Evolutionary conservation across 2,113 vertebrate species (phyloP).

Genomic region (Stictonetta naevosa): DNA sequence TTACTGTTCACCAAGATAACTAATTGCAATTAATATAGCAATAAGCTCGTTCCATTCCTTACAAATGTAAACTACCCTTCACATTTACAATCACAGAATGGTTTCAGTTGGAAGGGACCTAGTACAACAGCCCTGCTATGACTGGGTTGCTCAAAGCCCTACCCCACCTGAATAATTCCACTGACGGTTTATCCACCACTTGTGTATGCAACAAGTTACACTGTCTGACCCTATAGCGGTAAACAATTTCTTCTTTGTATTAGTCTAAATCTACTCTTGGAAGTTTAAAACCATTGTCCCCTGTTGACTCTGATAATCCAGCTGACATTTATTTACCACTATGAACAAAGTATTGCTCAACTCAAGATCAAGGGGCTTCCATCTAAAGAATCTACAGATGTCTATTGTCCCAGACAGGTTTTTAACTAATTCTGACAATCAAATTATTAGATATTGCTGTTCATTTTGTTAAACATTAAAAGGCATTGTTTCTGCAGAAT

Average conservation of each 20-base stretch:
- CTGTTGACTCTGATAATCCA: not conserved
- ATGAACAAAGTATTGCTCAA: not conserved
- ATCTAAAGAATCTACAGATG: constrained; percentile 32
- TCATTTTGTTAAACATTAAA: constrained; percentile 34
- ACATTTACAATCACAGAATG: not conserved
- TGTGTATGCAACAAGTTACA: not conserved
- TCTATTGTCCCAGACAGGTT: not conserved
- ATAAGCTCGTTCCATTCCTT: not conserved
- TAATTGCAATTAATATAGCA: not conserved
- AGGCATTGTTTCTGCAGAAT: constrained; percentile 42
- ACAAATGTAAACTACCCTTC: not conserved
- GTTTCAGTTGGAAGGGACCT: not conserved
- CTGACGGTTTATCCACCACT: not conserved
- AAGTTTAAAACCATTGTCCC: not conserved
- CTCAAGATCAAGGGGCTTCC: not conserved
- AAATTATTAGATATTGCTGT: constrained; percentile 25
- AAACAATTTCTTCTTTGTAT: not conserved
- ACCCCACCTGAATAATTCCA: not conserved
- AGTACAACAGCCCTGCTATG: not conserved
- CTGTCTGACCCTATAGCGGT: not conserved
- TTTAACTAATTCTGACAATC: constrained; percentile 44
- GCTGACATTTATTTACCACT: constrained; percentile 5
- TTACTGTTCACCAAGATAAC: not conserved
- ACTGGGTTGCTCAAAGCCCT: not conserved
- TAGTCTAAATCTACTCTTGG: not conserved